Evolutionary conservation across 2,113 vertebrate species (phyloP), one percentile per base, ranked within the genome.

Genomic region (Urocolius indicus): DNA sequence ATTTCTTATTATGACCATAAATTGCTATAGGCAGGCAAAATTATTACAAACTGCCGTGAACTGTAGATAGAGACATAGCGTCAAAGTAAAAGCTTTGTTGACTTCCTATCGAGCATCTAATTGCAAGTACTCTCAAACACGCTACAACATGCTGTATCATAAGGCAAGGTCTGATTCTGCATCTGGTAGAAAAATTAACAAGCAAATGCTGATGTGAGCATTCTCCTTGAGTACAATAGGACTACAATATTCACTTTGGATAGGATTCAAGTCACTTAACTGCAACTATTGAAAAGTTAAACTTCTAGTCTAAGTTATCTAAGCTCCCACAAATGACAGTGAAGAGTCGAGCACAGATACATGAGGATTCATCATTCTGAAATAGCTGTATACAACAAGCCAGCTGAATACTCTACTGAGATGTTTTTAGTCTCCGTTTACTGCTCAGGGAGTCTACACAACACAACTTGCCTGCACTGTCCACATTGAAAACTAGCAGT

Each of bases 121-220:
- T 63, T 84, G 15, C 74, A 63, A 88, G n/a, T 38, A 52, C 61
- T 77, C 61, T 93, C 38, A 68, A 88, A 62, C 14, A 48, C 14
- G 18, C 10, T 62, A 20, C 9, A n/a, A 15, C 0, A 0, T 52
- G 9, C 11, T 73, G 10, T 46, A 65, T 61, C 2, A 0, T 72
- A 84, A 82, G 67, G 13, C 12, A 46, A 82, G 11, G 18, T 73
- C 38, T 80, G 32, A 77, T 80, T 92, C 38, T 55, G 22, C 46
- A 71, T 54, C 27, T 80, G 72, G 55, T 41, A 26, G 58, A 54
- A 59, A 22, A 76, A 86, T 74, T 66, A 88, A 14, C 5, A 80
- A 22, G 16, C 8, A 88, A 84, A 48, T 38, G 24, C 20, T 80
- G 27, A 13, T 58, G 11, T 26, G 36, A 69, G 13, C 7, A 20